These are phyloP conservation scores for Platanista minor DNA, from an alignment of 2,113 vertebrate genomes.

Conservation along the genomic window DNA sequence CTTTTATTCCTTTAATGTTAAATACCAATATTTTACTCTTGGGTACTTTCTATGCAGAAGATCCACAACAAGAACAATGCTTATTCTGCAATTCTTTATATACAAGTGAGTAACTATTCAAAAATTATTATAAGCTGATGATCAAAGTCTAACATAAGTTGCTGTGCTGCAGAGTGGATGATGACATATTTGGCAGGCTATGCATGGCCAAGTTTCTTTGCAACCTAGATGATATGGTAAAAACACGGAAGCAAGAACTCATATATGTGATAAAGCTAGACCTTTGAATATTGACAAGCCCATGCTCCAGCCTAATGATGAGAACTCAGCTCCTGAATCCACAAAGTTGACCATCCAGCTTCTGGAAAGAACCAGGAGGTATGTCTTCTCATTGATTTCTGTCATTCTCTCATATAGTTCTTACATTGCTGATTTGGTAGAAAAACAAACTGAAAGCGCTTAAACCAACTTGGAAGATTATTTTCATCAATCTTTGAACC, in stretches of 20 bases:
- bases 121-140: conserved; percentile 20
- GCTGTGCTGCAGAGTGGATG: neutral
- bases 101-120: conserved; percentile 22
- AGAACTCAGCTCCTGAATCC: neutral
- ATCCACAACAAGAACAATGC: neutral
- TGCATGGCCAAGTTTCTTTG: neutral
- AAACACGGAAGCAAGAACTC: neutral
- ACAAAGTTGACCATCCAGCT: neutral
- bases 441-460: neutral
- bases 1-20: conserved; percentile 66
- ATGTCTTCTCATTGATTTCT: neutral
- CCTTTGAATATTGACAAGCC: neutral
- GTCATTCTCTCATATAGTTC: neutral
- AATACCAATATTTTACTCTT: conserved; percentile 59
- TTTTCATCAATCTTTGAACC: neutral
- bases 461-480: neutral
- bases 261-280: neutral
- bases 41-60: conserved; percentile 11
- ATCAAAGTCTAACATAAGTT: conserved; percentile 25
- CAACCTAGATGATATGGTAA: neutral
- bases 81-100: conserved; percentile 14
- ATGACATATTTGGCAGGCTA: neutral
- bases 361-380: neutral
- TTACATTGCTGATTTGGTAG: neutral
- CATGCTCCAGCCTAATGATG: neutral